Evolutionary conservation across 2,113 vertebrate species (phyloP).

Genomic region (Sinocyclocheilus anophthalmus): DNA sequence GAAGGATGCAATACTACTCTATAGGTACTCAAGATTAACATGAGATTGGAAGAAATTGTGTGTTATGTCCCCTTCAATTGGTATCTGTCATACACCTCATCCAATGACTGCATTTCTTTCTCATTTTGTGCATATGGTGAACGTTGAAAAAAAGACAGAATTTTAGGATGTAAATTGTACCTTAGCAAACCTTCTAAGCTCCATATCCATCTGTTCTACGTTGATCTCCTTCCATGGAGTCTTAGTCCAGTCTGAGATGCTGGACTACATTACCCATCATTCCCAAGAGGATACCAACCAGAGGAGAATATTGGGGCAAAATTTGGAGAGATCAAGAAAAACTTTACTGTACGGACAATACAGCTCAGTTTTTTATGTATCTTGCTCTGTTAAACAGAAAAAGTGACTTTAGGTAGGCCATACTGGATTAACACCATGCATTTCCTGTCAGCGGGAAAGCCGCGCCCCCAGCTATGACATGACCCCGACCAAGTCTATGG

Average conservation of each 20-base stretch:
- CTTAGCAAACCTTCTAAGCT: conserved; percentile 83
- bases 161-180: conserved; percentile 52
- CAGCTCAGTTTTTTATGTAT: too few relatives aligned
- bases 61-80: too few relatives aligned
- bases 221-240: conserved; percentile 86
- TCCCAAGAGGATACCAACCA: conserved; percentile 13
- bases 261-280: conserved; percentile 70
- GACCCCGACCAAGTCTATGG: too few relatives aligned
- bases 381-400: too few relatives aligned
- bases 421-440: too few relatives aligned
- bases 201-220: conserved; percentile 85
- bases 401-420: too few relatives aligned
- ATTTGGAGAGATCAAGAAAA: background rate
- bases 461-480: too few relatives aligned
- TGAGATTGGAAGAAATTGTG: too few relatives aligned
- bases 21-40: too few relatives aligned
- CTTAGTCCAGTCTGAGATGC: conserved; percentile 85
- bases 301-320: background rate
- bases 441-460: too few relatives aligned
- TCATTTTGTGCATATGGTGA: background rate
- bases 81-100: background rate
- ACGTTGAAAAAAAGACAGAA: background rate
- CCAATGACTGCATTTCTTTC: background rate
- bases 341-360: background rate
- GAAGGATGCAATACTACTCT: too few relatives aligned